Evolutionary conservation across 2,888 invertebrate species (phyloP), one percentile per base, ranked within the genome.

Genomic region (Macrophya alboannulata): DNA sequence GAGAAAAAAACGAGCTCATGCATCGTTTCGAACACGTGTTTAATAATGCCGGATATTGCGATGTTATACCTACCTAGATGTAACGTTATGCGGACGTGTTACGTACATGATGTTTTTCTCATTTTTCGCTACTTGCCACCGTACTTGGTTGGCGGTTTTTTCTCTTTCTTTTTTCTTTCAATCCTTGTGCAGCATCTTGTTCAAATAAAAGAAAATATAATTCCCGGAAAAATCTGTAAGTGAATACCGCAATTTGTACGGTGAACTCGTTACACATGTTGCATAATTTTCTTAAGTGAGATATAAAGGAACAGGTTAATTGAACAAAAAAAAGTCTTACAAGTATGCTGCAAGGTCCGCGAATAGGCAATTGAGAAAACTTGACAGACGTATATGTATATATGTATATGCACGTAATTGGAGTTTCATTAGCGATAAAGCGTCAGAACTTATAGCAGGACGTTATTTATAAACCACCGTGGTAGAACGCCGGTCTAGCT

Each of bases 391-490:
- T 17, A 40, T 4, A 48, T 15, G 4, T 48, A 9, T 12, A 21
- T 76, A 25, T 48, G n/a, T 17, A 40, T 4, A 48, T 15, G 1
- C 25, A 9, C 12, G 43, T 76, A 25, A 45, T 45, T 15, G 25
- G 4, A 76, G 43, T 40, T 71, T 71, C 17, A 40, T 40, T 40
- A 40, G 15, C 21, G 17, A 4, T n/a, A 31, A 17, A 37, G n/a
- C 55, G 0, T n/a, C 62, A 21, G 10, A 25, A n/a, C 25, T 9
- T 71, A 40, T 40, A n/a, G 25, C n/a, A n/a, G 37, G 12, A 77
- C 3, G 17, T 59, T 79, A 48, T 79, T 79, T 79, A 79, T 40
- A n/a, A 43, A 31, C n/a, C 59, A 10, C 40, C 48, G 17, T 40
- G n/a, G 31, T 31, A 59, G 59, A 37, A 48, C 40, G 59, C 55